Percentiles rank a stretch among this genome's conserved stretches.
Conservation (phyloP, 1,140 invertebrate genomes). For the Lordiphosa mommai region DNA sequence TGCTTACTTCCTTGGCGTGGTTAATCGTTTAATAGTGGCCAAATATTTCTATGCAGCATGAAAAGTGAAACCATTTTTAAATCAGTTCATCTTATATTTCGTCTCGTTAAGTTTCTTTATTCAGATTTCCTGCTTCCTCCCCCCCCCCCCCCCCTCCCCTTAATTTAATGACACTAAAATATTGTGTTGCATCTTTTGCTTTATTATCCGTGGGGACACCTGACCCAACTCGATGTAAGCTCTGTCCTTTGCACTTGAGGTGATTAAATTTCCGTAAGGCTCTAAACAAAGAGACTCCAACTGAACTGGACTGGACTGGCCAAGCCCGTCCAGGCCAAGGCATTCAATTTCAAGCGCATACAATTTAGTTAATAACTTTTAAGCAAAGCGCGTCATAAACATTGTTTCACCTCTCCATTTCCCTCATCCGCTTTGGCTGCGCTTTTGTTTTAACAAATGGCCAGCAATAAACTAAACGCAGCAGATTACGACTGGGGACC, state of each 20-base stretch:
- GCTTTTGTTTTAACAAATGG: slow-evolving; percentile 63
- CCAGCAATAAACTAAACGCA: slow-evolving; percentile 67
- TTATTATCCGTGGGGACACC: slow-evolving; percentile 46
- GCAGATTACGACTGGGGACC: slow-evolving; percentile 56
- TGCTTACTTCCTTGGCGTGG: no score
- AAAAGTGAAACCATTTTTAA: no score
- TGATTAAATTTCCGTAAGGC: slow-evolving; percentile 56
- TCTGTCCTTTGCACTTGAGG: slow-evolving; percentile 28
- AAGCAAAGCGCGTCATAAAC: slow-evolving; percentile 59
- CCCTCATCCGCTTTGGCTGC: background rate
- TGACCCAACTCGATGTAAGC: slow-evolving; percentile 4
- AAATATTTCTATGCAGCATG: no score
- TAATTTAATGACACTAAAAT: slow-evolving; percentile 55
- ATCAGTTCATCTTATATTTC: no score
- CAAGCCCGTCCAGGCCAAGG: background rate
- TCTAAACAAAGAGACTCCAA: slow-evolving; percentile 21
- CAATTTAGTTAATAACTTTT: slow-evolving; percentile 72
- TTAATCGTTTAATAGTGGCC: background rate
- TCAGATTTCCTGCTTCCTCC: no score
- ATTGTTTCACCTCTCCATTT: slow-evolving; percentile 1
- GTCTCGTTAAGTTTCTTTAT: no score
- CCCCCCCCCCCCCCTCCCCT: background rate
- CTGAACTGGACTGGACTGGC: background rate
- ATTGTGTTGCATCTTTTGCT: slow-evolving; percentile 55
- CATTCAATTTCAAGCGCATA: slow-evolving; percentile 58